Evolutionary conservation across 2,888 invertebrate species (phyloP).

Genomic region (Lapara coniferarum): DNA sequence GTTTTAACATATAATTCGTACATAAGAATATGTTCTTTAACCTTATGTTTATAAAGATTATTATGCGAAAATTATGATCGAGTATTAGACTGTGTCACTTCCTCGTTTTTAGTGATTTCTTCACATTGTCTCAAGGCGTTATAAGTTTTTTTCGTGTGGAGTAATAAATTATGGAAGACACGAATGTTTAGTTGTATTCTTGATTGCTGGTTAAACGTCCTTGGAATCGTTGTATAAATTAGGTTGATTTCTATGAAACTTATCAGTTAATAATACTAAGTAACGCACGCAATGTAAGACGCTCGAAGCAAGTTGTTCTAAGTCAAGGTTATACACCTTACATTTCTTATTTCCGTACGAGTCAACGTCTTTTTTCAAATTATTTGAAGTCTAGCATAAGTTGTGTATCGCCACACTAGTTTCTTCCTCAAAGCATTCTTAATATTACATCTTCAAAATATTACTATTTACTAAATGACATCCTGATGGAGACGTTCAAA

Average conservation of each 20-base stretch:
- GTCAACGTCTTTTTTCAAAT: too few relatives aligned
- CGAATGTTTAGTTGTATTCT: not conserved
- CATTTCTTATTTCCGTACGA: not conserved
- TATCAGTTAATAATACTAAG: not conserved
- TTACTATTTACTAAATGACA: too few relatives aligned
- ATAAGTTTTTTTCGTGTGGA: not conserved
- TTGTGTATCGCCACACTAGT: too few relatives aligned
- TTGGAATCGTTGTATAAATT: not conserved
- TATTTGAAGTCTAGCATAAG: too few relatives aligned
- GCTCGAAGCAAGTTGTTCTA: not conserved
- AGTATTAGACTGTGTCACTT: slow-evolving; percentile 3
- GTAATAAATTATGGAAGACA: not conserved
- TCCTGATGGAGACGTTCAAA: too few relatives aligned
- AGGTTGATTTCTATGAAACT: not conserved
- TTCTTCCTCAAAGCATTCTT: too few relatives aligned
- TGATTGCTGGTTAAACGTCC: not conserved
- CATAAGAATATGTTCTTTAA: not conserved
- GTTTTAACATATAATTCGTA: not conserved
- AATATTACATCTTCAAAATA: too few relatives aligned
- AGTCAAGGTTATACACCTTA: not conserved
- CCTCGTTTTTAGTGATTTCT: slow-evolving; percentile 4
- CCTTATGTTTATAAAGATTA: not conserved
- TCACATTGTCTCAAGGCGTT: not conserved
- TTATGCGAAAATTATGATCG: not conserved
- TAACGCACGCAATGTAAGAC: not conserved